Evolutionary conservation across 2,888 invertebrate genomes (phyloP).

Genomic region (Stegophylla sp.): DNA sequence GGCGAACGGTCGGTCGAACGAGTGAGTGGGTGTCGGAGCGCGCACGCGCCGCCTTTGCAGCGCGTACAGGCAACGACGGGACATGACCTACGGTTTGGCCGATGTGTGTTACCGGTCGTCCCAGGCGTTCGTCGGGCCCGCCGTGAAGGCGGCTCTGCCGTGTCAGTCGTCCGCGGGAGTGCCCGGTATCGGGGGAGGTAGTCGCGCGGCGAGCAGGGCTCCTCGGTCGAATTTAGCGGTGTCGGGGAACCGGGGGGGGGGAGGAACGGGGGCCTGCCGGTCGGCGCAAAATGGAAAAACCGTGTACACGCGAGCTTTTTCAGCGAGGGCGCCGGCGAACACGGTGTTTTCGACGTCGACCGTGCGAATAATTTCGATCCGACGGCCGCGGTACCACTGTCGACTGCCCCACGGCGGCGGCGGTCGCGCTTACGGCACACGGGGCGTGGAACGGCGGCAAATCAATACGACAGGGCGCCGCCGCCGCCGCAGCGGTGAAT

Average conservation of each 20-base stretch:
- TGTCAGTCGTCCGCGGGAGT: not conserved
- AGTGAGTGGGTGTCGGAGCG: not conserved
- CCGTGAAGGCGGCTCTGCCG: not conserved
- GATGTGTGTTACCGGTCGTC: slow-evolving; percentile 2
- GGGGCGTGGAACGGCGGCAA: slow-evolving; percentile 35
- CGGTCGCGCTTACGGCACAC: not conserved
- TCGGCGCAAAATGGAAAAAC: slow-evolving; percentile 20
- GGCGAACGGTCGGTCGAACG: no score
- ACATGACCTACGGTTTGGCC: slow-evolving; percentile 53
- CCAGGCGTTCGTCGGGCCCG: not conserved
- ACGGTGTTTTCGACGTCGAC: slow-evolving; percentile 9
- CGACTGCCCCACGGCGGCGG: not conserved
- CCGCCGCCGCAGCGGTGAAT: slow-evolving; percentile 37
- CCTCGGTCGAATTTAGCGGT: slow-evolving; percentile 16
- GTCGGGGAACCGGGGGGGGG: not conserved
- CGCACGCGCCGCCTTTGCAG: not conserved
- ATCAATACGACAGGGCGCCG: slow-evolving; percentile 58
- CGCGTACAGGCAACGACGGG: slow-evolving; percentile 4
- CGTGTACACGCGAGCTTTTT: not conserved
- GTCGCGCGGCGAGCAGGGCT: not conserved
- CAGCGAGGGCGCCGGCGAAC: not conserved
- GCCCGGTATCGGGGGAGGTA: slow-evolving; percentile 7
- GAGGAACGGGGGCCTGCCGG: slow-evolving; percentile 19
- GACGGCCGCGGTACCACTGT: slow-evolving; percentile 43
- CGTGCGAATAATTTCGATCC: slow-evolving; percentile 34